Conservation (phyloP, 2,797 vertebrate species). For the Eupleurogrammus muticus region DNA sequence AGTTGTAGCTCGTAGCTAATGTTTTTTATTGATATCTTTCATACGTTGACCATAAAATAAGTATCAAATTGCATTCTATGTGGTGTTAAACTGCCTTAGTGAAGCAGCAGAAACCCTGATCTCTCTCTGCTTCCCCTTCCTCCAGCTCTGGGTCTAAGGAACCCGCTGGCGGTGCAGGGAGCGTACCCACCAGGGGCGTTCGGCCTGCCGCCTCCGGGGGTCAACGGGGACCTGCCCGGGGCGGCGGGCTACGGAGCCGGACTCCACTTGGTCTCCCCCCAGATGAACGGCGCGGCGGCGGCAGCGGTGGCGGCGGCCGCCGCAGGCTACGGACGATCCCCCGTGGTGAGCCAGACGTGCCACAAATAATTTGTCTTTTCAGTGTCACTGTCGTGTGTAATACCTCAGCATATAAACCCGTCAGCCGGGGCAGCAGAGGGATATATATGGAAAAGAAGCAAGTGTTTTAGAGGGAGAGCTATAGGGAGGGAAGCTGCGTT, state of each 20-base stretch:
- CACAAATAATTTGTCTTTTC: conserved; percentile 56
- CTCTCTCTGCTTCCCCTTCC: conserved; percentile 7
- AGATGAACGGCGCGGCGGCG: conserved; percentile 86
- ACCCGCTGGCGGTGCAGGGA: conserved; percentile 88
- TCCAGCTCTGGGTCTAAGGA: conserved; percentile 89
- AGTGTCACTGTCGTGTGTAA: conserved; percentile 58
- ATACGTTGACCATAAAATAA: too few species aligned
- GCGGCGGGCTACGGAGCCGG: conserved; percentile 81
- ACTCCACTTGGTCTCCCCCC: conserved; percentile 88
- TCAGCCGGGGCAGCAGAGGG: conserved; percentile 26
- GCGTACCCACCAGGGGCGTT: conserved; percentile 90
- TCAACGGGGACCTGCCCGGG: conserved; percentile 89
- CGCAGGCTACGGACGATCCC: conserved; percentile 86
- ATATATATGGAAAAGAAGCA: neutral
- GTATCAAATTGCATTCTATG: too few species aligned
- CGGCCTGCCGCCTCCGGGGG: conserved; percentile 85
- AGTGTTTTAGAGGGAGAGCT: conserved; percentile 10
- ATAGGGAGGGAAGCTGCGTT: neutral
- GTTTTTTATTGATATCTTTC: too few species aligned
- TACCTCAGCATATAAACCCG: conserved; percentile 49
- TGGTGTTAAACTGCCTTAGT: too few species aligned
- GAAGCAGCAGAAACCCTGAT: neutral
- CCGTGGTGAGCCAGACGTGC: conserved; percentile 82
- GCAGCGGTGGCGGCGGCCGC: conserved; percentile 73
- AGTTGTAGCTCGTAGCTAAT: too few species aligned